Percentiles rank a stretch among this genome's conserved stretches.
Evolutionary conservation across 2,888 invertebrate species (phyloP).

Genomic region (Oxystoma pomonae): DNA sequence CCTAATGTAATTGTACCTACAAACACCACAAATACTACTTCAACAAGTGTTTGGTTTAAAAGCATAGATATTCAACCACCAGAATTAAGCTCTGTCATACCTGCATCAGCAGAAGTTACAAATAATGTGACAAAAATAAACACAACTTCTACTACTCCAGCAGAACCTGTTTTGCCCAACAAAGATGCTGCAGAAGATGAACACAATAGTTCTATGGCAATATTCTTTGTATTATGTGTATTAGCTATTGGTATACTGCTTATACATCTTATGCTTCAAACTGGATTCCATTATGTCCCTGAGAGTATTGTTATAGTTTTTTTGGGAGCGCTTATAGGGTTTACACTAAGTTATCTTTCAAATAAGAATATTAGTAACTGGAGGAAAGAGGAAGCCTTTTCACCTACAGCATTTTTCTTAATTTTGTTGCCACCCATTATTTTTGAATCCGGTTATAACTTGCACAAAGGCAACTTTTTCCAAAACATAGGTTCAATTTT

Average conservation of each 20-base stretch:
- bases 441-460: slow-evolving; percentile 98
- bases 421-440: slow-evolving; percentile 97
- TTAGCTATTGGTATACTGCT: slow-evolving; percentile 90
- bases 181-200: slow-evolving; percentile 93
- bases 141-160: slow-evolving; percentile 51
- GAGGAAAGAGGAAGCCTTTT: slow-evolving; percentile 97
- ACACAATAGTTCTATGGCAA: slow-evolving; percentile 93
- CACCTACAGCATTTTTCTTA: slow-evolving; percentile 96
- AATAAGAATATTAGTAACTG: slow-evolving; percentile 88
- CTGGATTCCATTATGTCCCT: slow-evolving; percentile 93
- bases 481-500: slow-evolving; percentile 99
- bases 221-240: slow-evolving; percentile 96
- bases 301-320: slow-evolving; percentile 97
- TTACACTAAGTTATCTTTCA: slow-evolving; percentile 85
- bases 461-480: slow-evolving; percentile 95
- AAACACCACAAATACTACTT: background rate
- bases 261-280: slow-evolving; percentile 92
- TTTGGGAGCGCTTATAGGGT: slow-evolving; percentile 88
- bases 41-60: background rate
- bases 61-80: background rate
- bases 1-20: background rate
- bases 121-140: slow-evolving; percentile 39
- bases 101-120: slow-evolving; percentile 11
- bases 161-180: slow-evolving; percentile 79
- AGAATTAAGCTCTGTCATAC: background rate